Percentiles rank a stretch among this genome's conserved stretches.
phyloP scores from a whole-genome alignment of 1,140 invertebrate species.

The Plectrocnemia conspersa region DNA sequence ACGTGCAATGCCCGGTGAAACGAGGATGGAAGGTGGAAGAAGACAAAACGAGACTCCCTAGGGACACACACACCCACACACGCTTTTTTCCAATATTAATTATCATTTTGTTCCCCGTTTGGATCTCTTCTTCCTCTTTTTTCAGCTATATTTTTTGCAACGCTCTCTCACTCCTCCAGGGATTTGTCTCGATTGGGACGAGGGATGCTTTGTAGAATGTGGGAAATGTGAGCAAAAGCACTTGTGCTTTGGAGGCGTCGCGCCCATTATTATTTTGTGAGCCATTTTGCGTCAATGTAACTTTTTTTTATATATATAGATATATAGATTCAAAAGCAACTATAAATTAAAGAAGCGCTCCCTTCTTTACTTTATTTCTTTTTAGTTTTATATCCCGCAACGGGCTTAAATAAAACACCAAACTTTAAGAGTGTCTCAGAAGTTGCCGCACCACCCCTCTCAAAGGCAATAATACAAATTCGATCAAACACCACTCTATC shows the following conservation, averaged over 20 bases:
- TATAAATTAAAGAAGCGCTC: too few relatives aligned
- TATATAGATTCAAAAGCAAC: background rate
- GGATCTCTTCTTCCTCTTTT: conserved; percentile 20
- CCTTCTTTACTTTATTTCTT: too few relatives aligned
- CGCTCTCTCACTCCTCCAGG: conserved; percentile 16
- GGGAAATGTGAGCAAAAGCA: conserved; percentile 7
- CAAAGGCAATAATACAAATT: conserved; percentile 33
- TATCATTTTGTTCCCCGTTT: conserved; percentile 31
- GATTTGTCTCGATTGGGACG: conserved; percentile 18
- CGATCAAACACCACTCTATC: conserved; percentile 31
- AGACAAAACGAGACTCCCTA: conserved; percentile 4
- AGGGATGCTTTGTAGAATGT: conserved; percentile 12
- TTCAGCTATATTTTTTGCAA: conserved; percentile 12
- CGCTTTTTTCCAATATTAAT: conserved; percentile 32
- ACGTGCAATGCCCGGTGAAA: background rate
- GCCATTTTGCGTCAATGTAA: background rate
- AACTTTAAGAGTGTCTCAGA: too few relatives aligned
- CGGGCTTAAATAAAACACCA: conserved; percentile 8
- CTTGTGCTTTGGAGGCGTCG: conserved; percentile 11
- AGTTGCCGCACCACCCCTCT: conserved; percentile 9
- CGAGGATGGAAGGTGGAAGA: conserved; percentile 10
- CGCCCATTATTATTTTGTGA: background rate
- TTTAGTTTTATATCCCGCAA: too few relatives aligned
- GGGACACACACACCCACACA: conserved; percentile 7
- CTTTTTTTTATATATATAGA: background rate